Evolutionary conservation across 2,888 invertebrate genomes (phyloP).

Genomic region (Morinoia aosen): DNA sequence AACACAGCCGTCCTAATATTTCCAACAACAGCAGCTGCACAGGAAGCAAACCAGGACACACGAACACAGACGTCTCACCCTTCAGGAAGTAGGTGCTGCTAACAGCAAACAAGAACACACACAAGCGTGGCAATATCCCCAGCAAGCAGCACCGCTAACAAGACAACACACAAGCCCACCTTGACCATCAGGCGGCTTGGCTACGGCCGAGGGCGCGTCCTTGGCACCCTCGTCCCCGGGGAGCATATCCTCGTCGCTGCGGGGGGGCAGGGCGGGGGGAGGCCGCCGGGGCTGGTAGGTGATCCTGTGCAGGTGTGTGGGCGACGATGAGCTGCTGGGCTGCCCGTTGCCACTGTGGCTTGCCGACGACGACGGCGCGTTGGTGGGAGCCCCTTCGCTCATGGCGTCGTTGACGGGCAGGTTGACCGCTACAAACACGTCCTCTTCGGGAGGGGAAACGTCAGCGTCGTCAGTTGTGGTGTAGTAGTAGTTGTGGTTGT

Average conservation of each 20-base stretch:
- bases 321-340: not conserved
- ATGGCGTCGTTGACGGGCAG: constrained; percentile 48
- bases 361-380: constrained; percentile 68
- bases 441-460: constrained; percentile 55
- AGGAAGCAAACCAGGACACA: too few relatives aligned
- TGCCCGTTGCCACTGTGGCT: constrained; percentile 70
- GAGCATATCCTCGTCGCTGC: constrained; percentile 72
- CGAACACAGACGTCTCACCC: too few relatives aligned
- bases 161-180: not conserved
- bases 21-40: too few relatives aligned
- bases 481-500: constrained; percentile 53
- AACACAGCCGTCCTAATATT: too few relatives aligned
- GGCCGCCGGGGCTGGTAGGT: constrained; percentile 61
- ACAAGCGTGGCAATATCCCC: too few relatives aligned
- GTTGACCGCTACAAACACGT: constrained; percentile 47
- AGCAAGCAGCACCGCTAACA: not conserved
- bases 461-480: constrained; percentile 39
- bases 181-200: not conserved
- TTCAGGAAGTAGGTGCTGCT: too few relatives aligned
- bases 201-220: not conserved
- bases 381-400: not conserved
- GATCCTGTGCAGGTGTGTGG: constrained; percentile 60
- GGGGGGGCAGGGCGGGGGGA: constrained; percentile 70
- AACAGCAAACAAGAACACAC: too few relatives aligned
- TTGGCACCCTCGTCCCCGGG: constrained; percentile 68